A percentile compares a stretch with the other conserved stretches of the same genome.
Conservation (phyloP, 1,140 invertebrate species). For the Atta texana region DNA sequence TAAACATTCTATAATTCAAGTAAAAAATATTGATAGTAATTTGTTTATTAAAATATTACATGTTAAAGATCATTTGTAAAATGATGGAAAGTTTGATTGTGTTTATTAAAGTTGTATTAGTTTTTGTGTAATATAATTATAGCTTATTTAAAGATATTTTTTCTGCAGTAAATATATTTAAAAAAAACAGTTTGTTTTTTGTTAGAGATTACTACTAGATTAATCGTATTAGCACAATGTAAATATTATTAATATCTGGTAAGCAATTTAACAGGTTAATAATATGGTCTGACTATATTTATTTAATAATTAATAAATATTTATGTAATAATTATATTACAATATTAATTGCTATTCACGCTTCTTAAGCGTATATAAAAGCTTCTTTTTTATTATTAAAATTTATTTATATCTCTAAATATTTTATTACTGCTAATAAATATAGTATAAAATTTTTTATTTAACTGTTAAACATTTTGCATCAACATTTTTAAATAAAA, state of each 20-base stretch:
- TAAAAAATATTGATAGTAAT: neutral
- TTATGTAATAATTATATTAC: too few relatives aligned
- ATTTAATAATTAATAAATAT: too few relatives aligned
- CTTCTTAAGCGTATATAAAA: too few relatives aligned
- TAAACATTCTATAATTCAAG: neutral
- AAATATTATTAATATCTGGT: neutral
- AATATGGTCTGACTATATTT: too few relatives aligned
- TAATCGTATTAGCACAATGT: neutral
- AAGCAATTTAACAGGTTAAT: neutral
- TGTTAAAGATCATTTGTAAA: neutral
- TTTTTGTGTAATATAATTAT: neutral
- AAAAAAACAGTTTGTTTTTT: neutral
- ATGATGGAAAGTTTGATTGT: neutral
- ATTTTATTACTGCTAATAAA: too few relatives aligned
- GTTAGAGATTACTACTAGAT: neutral
- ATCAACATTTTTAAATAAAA: neutral
- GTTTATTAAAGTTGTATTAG: neutral
- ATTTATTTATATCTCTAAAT: too few relatives aligned
- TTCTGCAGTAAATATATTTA: neutral
- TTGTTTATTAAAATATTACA: slow-evolving; percentile 3
- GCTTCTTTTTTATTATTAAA: too few relatives aligned
- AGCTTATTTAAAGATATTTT: neutral
- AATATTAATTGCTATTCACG: too few relatives aligned
- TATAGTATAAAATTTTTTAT: neutral
- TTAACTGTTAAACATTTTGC: neutral